Evolutionary conservation across 2,888 invertebrate species (phyloP).

Genomic region (Chloroclystis v-ata): DNA sequence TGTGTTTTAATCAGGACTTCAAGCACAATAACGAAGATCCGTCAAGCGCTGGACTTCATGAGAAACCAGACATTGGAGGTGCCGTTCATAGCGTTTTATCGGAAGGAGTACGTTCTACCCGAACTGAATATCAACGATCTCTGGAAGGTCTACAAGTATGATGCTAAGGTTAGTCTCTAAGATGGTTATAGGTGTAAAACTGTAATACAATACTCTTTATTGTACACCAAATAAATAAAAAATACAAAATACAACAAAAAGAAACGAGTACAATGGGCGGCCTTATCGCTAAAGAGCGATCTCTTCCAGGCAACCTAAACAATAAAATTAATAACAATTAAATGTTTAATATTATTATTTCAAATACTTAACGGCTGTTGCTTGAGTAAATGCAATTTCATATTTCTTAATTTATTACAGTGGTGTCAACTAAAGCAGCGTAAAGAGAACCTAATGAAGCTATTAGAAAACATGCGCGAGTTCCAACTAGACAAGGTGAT

Average conservation of each 20-base stretch:
- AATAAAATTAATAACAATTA: too few relatives aligned
- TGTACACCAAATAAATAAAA: too few relatives aligned
- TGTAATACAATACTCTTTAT: too few relatives aligned
- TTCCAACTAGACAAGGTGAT: conserved; percentile 91
- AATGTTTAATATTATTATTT: too few relatives aligned
- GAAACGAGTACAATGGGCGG: too few relatives aligned
- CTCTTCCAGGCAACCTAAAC: too few relatives aligned
- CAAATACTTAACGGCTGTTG: too few relatives aligned
- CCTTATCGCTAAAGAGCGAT: too few relatives aligned
- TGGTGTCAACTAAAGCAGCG: conserved; percentile 94
- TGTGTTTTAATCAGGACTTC: conserved; percentile 66
- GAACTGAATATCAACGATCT: conserved; percentile 96
- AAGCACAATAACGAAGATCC: conserved; percentile 90
- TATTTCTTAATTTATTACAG: conserved; percentile 38
- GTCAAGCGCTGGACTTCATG: conserved; percentile 96
- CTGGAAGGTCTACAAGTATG: conserved; percentile 98
- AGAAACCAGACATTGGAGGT: conserved; percentile 96
- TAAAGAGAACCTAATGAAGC: conserved; percentile 87
- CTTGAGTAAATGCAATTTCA: too few relatives aligned
- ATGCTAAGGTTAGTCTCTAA: conserved; percentile 83
- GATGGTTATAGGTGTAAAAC: too few relatives aligned
- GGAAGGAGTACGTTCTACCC: conserved; percentile 97
- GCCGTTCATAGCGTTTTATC: conserved; percentile 98
- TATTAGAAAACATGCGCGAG: conserved; percentile 94
- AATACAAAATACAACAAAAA: too few relatives aligned